phyloP scores from a whole-genome alignment of 2,797 vertebrate genomes.

The Fundulus diaphanus region DNA sequence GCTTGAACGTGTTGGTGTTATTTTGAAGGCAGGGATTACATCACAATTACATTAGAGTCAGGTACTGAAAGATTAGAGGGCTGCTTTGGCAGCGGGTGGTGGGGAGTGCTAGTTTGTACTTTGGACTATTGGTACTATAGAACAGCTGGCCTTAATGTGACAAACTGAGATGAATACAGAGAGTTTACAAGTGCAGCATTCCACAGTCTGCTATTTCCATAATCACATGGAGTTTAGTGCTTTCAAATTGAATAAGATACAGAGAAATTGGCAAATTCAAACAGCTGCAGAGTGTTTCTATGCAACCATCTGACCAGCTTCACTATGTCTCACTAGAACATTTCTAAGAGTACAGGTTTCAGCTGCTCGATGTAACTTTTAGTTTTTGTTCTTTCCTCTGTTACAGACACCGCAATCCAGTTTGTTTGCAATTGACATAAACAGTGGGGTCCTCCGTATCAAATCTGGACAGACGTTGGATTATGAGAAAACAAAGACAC shows the following conservation, averaged over 20 bases:
- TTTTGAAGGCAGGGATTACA: constrained; percentile 68
- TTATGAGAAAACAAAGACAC: constrained; percentile 90
- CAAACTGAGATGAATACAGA: constrained; percentile 25
- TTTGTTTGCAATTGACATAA: constrained; percentile 89
- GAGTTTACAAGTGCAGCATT: constrained; percentile 65
- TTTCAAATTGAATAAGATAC: constrained; percentile 55
- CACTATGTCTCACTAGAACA: constrained; percentile 40
- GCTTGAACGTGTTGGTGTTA: constrained; percentile 25
- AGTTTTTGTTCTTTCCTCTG: constrained; percentile 37
- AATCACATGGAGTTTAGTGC: constrained; percentile 48
- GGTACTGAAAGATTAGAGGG: constrained; percentile 68
- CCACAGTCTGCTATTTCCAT: constrained; percentile 52
- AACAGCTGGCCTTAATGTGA: constrained; percentile 66
- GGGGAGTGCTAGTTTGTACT: constrained; percentile 64
- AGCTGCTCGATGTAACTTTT: constrained; percentile 33
- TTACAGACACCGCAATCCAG: constrained; percentile 68
- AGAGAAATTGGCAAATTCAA: constrained; percentile 46
- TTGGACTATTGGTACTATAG: constrained; percentile 62
- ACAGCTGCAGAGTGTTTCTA: constrained; percentile 37
- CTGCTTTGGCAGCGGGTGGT: constrained; percentile 53
- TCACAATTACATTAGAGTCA: constrained; percentile 79
- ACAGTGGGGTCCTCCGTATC: constrained; percentile 91
- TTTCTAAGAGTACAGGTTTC: constrained; percentile 35
- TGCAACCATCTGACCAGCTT: constrained; percentile 48
- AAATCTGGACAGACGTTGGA: constrained; percentile 87